These are phyloP conservation scores for Amaurobius ferox DNA, from an alignment of 2,888 invertebrate genomes.

Conservation along the genomic window DNA sequence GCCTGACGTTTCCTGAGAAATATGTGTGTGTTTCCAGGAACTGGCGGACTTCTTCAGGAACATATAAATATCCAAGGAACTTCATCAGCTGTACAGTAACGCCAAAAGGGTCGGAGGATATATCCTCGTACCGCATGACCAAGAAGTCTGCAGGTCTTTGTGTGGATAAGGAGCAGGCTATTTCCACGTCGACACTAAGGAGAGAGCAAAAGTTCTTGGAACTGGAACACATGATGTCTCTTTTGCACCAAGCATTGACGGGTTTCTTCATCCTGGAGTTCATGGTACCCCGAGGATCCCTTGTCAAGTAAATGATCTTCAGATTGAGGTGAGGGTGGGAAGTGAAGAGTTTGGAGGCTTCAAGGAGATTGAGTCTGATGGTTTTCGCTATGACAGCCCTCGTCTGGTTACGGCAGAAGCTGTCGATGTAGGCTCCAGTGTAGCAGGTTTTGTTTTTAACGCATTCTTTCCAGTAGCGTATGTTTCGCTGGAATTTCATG, in stretches of 20 bases:
- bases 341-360: constrained; percentile 70
- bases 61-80: constrained; percentile 74
- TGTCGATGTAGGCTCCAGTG: constrained; percentile 73
- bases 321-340: constrained; percentile 70
- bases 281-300: constrained; percentile 75
- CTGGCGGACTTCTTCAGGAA: constrained; percentile 28
- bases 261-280: constrained; percentile 74
- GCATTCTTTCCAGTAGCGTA: constrained; percentile 74
- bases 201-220: constrained; percentile 73
- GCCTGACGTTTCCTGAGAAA: constrained; percentile 27
- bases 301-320: constrained; percentile 74
- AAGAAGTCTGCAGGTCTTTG: constrained; percentile 73
- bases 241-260: constrained; percentile 73
- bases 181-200: constrained; percentile 73
- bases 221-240: constrained; percentile 73
- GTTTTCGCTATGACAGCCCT: constrained; percentile 74
- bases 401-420: constrained; percentile 73
- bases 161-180: constrained; percentile 63
- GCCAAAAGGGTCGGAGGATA: constrained; percentile 73
- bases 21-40: constrained; percentile 59
- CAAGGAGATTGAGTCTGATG: constrained; percentile 74
- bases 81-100: constrained; percentile 72
- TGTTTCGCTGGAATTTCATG: constrained; percentile 72
- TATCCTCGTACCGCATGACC: constrained; percentile 75
- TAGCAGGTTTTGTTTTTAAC: constrained; percentile 65